Base-by-base conservation (phyloP, 2,888 invertebrate genomes). In the Ditula angustiorana region DNA sequence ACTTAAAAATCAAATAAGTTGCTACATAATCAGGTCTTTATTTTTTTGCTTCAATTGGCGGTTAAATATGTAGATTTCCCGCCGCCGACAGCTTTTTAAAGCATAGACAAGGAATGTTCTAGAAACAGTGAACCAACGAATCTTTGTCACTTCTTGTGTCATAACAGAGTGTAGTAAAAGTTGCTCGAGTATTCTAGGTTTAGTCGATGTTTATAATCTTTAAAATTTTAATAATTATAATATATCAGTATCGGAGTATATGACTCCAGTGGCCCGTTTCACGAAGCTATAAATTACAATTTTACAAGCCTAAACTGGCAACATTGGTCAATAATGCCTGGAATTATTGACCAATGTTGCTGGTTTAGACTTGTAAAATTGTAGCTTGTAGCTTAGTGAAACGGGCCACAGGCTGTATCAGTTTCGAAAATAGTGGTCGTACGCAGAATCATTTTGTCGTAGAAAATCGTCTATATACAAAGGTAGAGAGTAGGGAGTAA, bases 41-140 rank as follows among this genome's bases (percentile, higher is more conserved):
- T 37, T 16, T 1, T 10, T 41, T 41, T 19, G 3, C 10, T 2
- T 41, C 8, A 19, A 41, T 13, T 30, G 21, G 13, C 7, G 26
- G 46, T 23, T 7, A n/a, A n/a, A 5, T 10, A 24, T 24, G 24
- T 47, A 19, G 21, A 16, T 46, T 10, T 5, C 5, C 13, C 21
- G 28, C 37, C 33, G 35, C 21, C 16, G 30, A 49, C 5, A n/a
- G 28, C 37, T 21, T 44, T 58, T 52, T 24, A 44, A 52, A 5
- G 11, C 21, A 58, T 26, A 58, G 33, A 24, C 52, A 52, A 46
- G 53, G 59, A 64, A 64, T 64, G 47, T 26, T 50, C 53, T 59
- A 59, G 64, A 13, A 47, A 37, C 52, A 7, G 53, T 52, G 64
- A 59, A 64, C 46, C 58, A 64, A 64, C 59, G 50, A 46, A 21